These are phyloP conservation scores for Craterocephalus amniculus DNA, from an alignment of 2,797 vertebrate species.

Conservation along the genomic window DNA sequence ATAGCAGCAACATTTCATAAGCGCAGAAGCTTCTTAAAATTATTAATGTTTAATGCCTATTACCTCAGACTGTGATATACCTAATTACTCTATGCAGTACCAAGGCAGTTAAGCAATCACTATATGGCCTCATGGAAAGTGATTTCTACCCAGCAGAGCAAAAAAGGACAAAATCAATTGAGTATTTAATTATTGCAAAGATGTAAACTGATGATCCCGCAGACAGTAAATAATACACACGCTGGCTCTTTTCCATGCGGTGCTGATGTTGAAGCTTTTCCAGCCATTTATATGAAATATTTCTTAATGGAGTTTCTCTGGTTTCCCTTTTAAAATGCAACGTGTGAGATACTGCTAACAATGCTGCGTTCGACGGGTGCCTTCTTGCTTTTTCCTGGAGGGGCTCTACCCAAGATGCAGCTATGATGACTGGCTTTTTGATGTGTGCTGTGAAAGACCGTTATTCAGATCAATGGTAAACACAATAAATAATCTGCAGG, in stretches of 20 bases:
- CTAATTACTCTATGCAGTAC: constrained; percentile 64
- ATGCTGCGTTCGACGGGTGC: constrained; percentile 38
- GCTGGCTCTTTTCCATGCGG: constrained; percentile 19
- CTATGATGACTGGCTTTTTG: constrained; percentile 58
- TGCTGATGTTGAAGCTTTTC: constrained; percentile 27
- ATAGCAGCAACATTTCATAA: constrained; percentile 50
- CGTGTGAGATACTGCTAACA: constrained; percentile 52
- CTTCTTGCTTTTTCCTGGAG: constrained; percentile 57
- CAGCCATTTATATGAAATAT: constrained; percentile 16
- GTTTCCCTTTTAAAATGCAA: constrained; percentile 34
- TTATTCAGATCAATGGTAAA: constrained; percentile 61
- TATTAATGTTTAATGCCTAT: constrained; percentile 49
- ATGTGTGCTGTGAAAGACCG: constrained; percentile 57
- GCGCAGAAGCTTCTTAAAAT: constrained; percentile 54
- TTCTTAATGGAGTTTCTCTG: constrained; percentile 25
- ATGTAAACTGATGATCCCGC: constrained; percentile 54
- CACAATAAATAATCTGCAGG: constrained; percentile 55
- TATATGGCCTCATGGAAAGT: constrained; percentile 38
- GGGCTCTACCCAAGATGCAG: constrained; percentile 46
- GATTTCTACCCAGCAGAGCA: constrained; percentile 57
- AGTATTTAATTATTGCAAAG: constrained; percentile 71
- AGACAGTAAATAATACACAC: constrained; percentile 38
- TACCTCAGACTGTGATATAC: constrained; percentile 60
- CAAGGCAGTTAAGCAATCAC: constrained; percentile 58
- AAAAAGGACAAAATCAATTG: constrained; percentile 65